Percentiles rank a stretch among this genome's conserved stretches.
Evolutionary conservation across 2,888 invertebrate species (phyloP).

Genomic region (Homarus gammarus): DNA sequence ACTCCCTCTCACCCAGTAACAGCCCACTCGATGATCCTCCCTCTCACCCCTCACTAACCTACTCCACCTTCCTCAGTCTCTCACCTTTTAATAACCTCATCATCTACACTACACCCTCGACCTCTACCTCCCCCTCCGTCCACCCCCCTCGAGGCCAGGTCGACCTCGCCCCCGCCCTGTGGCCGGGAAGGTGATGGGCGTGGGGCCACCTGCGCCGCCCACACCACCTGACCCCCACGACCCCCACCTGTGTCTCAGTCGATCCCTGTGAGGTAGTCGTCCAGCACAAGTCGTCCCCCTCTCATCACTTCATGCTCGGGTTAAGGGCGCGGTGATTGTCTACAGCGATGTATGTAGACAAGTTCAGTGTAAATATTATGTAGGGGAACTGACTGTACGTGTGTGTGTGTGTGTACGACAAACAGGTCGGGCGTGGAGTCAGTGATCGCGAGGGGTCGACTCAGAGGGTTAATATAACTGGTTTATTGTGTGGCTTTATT

Average conservation of each 20-base stretch:
- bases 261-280: conserved; percentile 23
- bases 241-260: conserved; percentile 40
- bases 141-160: neutral
- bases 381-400: no score
- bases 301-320: conserved; percentile 11
- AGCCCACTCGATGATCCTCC: neutral
- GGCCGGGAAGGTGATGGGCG: conserved; percentile 36
- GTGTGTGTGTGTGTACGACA: no score
- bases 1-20: neutral
- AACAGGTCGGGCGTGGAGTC: neutral
- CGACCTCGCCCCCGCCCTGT: conserved; percentile 25
- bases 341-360: neutral
- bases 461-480: neutral
- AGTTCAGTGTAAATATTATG: neutral
- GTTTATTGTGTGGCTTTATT: neutral
- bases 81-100: neutral
- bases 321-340: neutral
- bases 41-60: neutral
- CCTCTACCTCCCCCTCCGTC: conserved; percentile 2
- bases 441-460: neutral
- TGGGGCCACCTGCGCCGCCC: conserved; percentile 41
- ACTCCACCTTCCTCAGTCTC: neutral
- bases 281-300: neutral
- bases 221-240: conserved; percentile 19
- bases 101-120: neutral